Evolutionary conservation across 2,113 vertebrate genomes (phyloP).

Genomic region (Anseranas semipalmata): DNA sequence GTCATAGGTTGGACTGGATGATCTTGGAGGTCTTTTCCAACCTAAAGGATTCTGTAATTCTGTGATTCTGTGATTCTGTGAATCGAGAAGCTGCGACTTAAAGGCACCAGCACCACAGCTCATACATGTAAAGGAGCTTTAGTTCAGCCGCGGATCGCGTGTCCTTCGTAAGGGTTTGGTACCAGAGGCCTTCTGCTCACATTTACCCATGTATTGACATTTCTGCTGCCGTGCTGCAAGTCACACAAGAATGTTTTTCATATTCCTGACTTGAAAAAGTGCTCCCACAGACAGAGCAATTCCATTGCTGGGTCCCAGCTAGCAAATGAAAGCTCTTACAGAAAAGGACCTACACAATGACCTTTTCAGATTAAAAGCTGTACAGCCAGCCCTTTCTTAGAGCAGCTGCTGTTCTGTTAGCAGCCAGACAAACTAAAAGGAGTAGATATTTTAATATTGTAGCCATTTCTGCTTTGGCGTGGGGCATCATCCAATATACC

Average conservation of each 20-base stretch:
- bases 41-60: too few relatives aligned
- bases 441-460: neutral
- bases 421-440: neutral
- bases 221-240: neutral
- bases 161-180: neutral
- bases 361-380: constrained; percentile 4
- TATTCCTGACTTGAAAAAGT: neutral
- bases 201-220: neutral
- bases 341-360: neutral
- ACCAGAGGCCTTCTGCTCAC: neutral
- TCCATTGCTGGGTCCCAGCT: neutral
- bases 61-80: too few relatives aligned
- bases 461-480: neutral
- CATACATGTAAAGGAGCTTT: neutral
- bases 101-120: neutral
- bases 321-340: constrained; percentile 31
- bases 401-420: neutral
- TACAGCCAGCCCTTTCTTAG: neutral
- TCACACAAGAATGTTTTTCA: constrained; percentile 14
- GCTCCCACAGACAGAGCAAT: neutral
- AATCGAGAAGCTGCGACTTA: neutral
- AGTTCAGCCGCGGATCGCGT: accelerated
- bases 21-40: too few relatives aligned
- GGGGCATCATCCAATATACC: neutral
- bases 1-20: too few relatives aligned